phyloP scores from a whole-genome alignment of 2,888 invertebrate genomes.

The Cantharis lateralis region DNA sequence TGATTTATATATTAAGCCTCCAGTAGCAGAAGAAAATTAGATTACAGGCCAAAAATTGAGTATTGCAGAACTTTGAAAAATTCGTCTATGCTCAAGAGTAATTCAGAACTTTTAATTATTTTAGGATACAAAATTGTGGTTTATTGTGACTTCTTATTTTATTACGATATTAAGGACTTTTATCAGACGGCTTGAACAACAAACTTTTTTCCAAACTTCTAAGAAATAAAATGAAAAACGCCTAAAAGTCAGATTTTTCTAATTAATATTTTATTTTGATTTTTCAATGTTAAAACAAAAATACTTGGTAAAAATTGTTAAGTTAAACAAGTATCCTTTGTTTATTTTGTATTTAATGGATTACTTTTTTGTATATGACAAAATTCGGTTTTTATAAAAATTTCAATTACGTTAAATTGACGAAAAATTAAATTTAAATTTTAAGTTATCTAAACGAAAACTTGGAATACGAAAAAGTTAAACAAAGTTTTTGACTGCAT shows the following conservation, averaged over 20 bases:
- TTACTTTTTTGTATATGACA: neutral
- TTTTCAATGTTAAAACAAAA: neutral
- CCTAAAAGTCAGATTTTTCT: neutral
- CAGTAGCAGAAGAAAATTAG: neutral
- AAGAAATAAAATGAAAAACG: neutral
- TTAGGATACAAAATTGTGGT: neutral
- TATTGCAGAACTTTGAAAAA: neutral
- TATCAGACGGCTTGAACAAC: neutral
- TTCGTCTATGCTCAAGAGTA: neutral
- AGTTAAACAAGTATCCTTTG: neutral
- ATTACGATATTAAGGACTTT: neutral
- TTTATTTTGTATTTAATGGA: no score
- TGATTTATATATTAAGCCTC: neutral
- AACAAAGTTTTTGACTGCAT: conserved; percentile 10
- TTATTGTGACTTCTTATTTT: neutral
- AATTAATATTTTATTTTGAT: neutral
- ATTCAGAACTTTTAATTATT: neutral
- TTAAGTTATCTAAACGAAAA: conserved; percentile 10
- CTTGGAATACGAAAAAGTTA: conserved; percentile 6
- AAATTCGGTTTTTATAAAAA: neutral
- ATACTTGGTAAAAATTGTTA: neutral
- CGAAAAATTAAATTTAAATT: conserved; percentile 16
- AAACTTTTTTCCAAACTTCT: neutral
- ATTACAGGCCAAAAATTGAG: neutral
- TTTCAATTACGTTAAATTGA: conserved; percentile 6